Conservation (phyloP, 2,888 invertebrate genomes). For the Drosophila siamana region DNA sequence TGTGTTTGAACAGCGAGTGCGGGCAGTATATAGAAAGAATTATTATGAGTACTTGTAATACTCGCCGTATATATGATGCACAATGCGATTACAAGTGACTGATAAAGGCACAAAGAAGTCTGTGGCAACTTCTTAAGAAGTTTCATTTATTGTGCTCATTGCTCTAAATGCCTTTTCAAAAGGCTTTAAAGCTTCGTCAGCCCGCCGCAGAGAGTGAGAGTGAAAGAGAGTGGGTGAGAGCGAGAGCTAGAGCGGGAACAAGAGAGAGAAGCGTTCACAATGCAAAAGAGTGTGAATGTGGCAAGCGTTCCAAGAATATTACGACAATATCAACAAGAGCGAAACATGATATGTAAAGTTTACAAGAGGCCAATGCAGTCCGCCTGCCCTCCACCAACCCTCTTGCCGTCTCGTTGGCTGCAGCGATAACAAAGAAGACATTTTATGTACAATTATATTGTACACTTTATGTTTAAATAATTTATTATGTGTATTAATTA, state of each 20-base stretch:
- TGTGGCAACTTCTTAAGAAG: slow-evolving; percentile 21
- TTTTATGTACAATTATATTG: slow-evolving; percentile 37
- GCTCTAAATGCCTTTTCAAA: slow-evolving; percentile 17
- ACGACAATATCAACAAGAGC: slow-evolving; percentile 48
- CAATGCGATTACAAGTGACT: slow-evolving; percentile 44
- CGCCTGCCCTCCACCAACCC: neutral
- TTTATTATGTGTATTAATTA: slow-evolving; percentile 77
- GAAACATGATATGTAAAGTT: slow-evolving; percentile 76
- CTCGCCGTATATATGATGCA: slow-evolving; percentile 28
- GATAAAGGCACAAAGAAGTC: slow-evolving; percentile 56
- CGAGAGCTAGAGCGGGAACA: too few relatives aligned
- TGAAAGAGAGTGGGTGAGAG: slow-evolving; percentile 18
- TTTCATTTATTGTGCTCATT: slow-evolving; percentile 2
- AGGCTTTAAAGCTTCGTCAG: slow-evolving; percentile 16
- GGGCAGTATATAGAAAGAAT: slow-evolving; percentile 1
- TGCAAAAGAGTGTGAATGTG: slow-evolving; percentile 49
- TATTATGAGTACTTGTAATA: slow-evolving; percentile 16
- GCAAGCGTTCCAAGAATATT: slow-evolving; percentile 66
- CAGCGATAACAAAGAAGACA: slow-evolving; percentile 48
- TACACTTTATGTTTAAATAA: slow-evolving; percentile 67
- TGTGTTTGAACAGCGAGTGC: neutral
- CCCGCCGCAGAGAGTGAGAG: slow-evolving; percentile 16
- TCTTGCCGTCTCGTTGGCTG: neutral
- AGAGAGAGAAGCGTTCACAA: slow-evolving; percentile 49
- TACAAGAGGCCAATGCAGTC: slow-evolving; percentile 66